Conservation (phyloP, 2,113 vertebrate species). For the Aptenodytes forsteri region DNA sequence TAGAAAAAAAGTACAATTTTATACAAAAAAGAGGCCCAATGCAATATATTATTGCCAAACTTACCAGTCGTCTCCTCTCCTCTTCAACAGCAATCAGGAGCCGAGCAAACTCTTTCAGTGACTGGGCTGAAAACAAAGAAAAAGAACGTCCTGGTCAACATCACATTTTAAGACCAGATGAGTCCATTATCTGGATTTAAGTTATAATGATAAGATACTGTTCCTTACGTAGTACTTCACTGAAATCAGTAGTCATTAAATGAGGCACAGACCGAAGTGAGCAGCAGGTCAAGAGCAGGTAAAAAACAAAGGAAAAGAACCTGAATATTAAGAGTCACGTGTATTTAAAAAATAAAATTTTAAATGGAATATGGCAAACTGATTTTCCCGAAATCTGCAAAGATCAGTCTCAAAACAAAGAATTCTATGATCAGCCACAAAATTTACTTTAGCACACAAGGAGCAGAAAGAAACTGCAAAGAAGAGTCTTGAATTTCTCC, state of each 20-base stretch:
- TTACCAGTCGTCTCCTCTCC: constrained; percentile 91
- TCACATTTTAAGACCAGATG: neutral
- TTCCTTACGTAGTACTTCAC: neutral
- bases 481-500: neutral
- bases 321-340: neutral
- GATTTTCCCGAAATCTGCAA: neutral
- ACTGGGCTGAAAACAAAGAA: constrained; percentile 84
- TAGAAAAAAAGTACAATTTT: neutral
- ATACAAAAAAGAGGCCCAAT: neutral
- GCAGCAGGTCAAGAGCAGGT: neutral
- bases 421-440: neutral
- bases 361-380: neutral
- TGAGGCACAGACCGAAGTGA: neutral
- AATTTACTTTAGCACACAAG: neutral
- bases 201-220: neutral
- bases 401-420: neutral
- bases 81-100: constrained; percentile 94
- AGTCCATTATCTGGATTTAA: neutral
- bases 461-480: neutral
- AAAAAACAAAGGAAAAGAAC: neutral
- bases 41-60: constrained; percentile 25
- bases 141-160: neutral
- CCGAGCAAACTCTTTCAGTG: constrained; percentile 94
- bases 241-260: neutral
- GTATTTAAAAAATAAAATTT: neutral